Percentiles rank a stretch among this genome's conserved stretches.
Conservation (phyloP, 35 echinoderm and acorn worm species). For the Nesometra sesokonis region DNA sequence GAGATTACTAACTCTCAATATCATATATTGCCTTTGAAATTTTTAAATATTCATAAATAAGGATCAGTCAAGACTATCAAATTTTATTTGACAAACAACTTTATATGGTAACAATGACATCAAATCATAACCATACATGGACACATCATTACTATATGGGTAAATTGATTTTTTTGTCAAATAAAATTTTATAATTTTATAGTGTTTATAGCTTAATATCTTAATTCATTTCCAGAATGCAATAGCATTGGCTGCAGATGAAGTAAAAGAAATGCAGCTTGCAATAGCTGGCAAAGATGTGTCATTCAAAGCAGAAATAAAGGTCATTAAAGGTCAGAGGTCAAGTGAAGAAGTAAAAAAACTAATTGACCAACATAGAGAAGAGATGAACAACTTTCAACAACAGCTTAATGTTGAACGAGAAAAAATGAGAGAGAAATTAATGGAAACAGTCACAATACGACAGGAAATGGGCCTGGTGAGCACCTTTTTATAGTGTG, state of each 20-base stretch:
- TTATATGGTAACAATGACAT: too few species aligned
- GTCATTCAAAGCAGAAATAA: conserved; percentile 54
- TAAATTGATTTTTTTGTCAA: too few species aligned
- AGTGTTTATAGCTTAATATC: too few species aligned
- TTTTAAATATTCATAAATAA: too few species aligned
- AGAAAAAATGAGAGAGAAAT: conserved; percentile 46
- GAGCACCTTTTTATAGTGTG: neutral
- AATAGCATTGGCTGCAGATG: conserved; percentile 46
- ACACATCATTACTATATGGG: too few species aligned
- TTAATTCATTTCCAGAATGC: neutral
- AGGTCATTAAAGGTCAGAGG: conserved; percentile 35
- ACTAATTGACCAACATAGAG: conserved; percentile 43
- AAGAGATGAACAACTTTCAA: conserved; percentile 63
- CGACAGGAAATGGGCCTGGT: conserved; percentile 28
- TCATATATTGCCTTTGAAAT: too few species aligned
- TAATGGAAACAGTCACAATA: conserved; percentile 59
- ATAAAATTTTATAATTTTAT: too few species aligned
- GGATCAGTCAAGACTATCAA: too few species aligned
- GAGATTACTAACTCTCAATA: too few species aligned
- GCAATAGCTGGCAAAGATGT: conserved; percentile 46
- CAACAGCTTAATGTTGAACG: conserved; percentile 53
- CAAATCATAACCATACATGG: too few species aligned
- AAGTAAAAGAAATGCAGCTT: conserved; percentile 77
- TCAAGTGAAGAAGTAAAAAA: conserved; percentile 38
- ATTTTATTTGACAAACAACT: too few species aligned